phyloP scores from a whole-genome alignment of 2,888 invertebrate species.

The Nomada fabriciana region DNA sequence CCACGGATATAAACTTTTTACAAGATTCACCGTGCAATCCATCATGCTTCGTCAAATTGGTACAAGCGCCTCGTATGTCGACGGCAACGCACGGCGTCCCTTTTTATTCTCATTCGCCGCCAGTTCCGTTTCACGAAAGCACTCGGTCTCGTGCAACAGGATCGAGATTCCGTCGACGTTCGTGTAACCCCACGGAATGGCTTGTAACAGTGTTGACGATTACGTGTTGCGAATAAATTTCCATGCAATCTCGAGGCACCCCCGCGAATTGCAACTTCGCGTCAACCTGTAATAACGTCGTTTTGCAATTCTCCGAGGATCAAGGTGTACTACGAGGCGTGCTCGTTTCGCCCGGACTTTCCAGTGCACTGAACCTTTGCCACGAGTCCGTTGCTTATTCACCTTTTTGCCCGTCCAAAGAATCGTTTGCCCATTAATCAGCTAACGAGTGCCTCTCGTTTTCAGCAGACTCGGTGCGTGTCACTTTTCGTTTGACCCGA shows the following conservation, averaged over 20 bases:
- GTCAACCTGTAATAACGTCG: conserved; percentile 12
- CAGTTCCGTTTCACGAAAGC: conserved; percentile 57
- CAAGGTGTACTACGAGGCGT: not conserved
- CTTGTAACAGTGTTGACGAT: conserved; percentile 50
- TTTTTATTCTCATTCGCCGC: conserved; percentile 39
- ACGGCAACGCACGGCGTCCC: conserved; percentile 38
- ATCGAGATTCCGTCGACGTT: conserved; percentile 60
- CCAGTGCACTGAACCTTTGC: conserved; percentile 27
- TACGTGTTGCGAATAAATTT: conserved; percentile 61
- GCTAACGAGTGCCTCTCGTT: conserved; percentile 1
- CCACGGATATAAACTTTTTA: conserved; percentile 74
- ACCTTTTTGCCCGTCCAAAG: not conserved
- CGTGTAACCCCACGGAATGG: conserved; percentile 48
- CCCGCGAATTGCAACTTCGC: conserved; percentile 34
- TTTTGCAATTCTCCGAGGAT: conserved; percentile 23
- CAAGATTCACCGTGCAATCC: conserved; percentile 74
- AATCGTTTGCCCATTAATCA: conserved; percentile 21
- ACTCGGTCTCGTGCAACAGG: conserved; percentile 41
- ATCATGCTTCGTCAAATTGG: conserved; percentile 79
- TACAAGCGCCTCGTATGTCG: conserved; percentile 68
- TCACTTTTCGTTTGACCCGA: not conserved
- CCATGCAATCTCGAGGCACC: conserved; percentile 35
- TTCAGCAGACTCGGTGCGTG: conserved; percentile 2
- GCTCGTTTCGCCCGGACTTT: conserved; percentile 9
- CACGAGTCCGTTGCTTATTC: too few species aligned